Percentiles rank a stretch among this genome's conserved stretches.
These are phyloP conservation scores for Apodemia zela DNA, from an alignment of 2,888 invertebrate genomes.

Conservation along the genomic window DNA sequence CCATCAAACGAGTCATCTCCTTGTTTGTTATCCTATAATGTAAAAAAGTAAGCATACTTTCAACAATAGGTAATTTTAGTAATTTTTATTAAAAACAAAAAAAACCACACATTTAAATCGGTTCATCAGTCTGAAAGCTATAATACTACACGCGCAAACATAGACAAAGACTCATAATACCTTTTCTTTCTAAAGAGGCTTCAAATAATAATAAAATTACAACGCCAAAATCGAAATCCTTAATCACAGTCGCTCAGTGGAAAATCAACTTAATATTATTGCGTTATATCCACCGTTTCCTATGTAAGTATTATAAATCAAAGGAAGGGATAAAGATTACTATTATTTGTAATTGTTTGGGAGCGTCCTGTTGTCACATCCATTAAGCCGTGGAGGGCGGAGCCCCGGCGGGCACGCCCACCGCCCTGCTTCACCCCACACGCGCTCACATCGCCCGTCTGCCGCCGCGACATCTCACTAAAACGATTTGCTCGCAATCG, in stretches of 20 bases:
- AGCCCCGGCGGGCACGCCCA: slow-evolving; percentile 52
- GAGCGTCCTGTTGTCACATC: slow-evolving; percentile 77
- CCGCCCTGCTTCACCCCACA: slow-evolving; percentile 30
- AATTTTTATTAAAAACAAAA: background rate
- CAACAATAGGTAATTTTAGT: too few relatives aligned
- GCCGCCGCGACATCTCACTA: slow-evolving; percentile 51
- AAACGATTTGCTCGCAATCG: slow-evolving; percentile 72
- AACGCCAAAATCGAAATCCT: background rate
- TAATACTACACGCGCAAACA: background rate
- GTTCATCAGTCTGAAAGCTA: background rate
- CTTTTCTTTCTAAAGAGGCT: background rate
- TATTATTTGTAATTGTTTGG: slow-evolving; percentile 57
- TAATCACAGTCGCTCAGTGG: slow-evolving; percentile 6
- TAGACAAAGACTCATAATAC: background rate
- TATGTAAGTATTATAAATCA: slow-evolving; percentile 27
- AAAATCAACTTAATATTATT: slow-evolving; percentile 14
- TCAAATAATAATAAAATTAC: background rate
- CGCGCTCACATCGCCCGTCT: slow-evolving; percentile 31
- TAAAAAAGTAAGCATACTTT: too few relatives aligned
- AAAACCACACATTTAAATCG: background rate
- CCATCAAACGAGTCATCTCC: too few relatives aligned
- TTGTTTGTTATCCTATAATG: too few relatives aligned
- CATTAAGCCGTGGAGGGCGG: slow-evolving; percentile 67
- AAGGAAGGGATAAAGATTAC: slow-evolving; percentile 67
- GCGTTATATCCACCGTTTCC: slow-evolving; percentile 19